phyloP scores from a whole-genome alignment of 2,113 vertebrate genomes.

The Corythornis vintsioides region DNA sequence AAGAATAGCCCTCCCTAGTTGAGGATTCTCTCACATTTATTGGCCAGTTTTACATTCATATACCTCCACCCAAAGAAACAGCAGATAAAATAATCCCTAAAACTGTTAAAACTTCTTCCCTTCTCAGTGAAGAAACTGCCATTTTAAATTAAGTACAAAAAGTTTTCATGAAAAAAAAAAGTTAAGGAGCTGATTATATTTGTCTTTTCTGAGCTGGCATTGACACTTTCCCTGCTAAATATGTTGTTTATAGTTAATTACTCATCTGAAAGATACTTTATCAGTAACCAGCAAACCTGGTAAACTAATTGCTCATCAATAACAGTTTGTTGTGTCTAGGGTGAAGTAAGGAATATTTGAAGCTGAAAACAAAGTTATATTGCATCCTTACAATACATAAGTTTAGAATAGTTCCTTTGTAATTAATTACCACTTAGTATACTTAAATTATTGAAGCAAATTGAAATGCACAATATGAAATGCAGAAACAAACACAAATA shows the following conservation, averaged over 20 bases:
- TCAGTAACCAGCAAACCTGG: not conserved
- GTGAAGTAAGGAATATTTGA: not conserved
- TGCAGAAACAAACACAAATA: not conserved
- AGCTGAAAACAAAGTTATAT: not conserved
- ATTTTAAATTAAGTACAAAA: not conserved
- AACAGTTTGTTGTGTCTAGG: not conserved
- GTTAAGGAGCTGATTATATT: not conserved
- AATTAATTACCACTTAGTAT: not conserved
- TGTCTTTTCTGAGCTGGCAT: not conserved
- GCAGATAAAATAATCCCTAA: not conserved
- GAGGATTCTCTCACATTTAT: not conserved
- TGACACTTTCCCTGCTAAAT: not conserved
- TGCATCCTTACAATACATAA: not conserved
- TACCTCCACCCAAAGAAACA: not conserved
- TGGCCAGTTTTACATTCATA: not conserved
- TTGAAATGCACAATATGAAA: not conserved
- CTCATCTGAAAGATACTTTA: not conserved
- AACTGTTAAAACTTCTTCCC: not conserved
- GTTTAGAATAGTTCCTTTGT: not conserved
- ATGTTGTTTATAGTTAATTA: slow-evolving; percentile 9
- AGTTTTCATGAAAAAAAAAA: not conserved
- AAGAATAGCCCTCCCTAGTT: not conserved
- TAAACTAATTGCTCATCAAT: not conserved
- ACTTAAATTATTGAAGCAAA: too few species aligned
- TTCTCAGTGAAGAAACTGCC: not conserved